Base-by-base conservation (phyloP, 2,797 vertebrate species). In the Erpetoichthys calabaricus region DNA sequence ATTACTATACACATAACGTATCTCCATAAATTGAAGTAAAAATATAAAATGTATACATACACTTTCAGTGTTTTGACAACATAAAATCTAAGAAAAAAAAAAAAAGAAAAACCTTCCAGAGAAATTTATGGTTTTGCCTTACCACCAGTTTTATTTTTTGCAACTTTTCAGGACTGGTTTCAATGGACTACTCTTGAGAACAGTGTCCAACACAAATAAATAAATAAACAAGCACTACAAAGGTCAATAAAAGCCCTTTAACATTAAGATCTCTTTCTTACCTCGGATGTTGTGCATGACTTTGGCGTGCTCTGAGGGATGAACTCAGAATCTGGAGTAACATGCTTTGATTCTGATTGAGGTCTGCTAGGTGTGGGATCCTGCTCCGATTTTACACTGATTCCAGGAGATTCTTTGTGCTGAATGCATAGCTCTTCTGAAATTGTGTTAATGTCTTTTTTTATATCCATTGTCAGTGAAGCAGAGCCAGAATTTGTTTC, bases 201-300 rank as follows among this genome's bases (percentile, higher is more conserved):
- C 25, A n/a, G 47, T 49, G 47, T 7, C 3, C 47, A 49, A 49
- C 7, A 49, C 47, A 49, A 49, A 49, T 25, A 25, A 25, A 25
- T 25, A 25, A 25, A 25, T 25, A 25, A 25, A 25, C 25, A 25
- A 25, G 25, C 2, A 25, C 25, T 25, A 25, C 25, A 25, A 25
- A 25, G 25, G 25, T 25, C 25, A 25, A 25, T 25, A 25, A 25
- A 25, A 25, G 25, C 2, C 25, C 25, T 25, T 25, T 25, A 25
- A 25, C 25, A 25, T 25, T 25, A 51, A n/a, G 9, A 8, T 4
- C 56, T 45, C 10, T 10, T 3, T 52, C 78, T 75, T 56, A 97
- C 96, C 89, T 99, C 96, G 1, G 93, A 93, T 3, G 92, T 91
- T 1, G 89, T 86, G 66, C 93, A 96, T 5, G 89, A 90, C 70